Evolutionary conservation across 2,888 invertebrate species (phyloP).

Genomic region (Spisula solida): DNA sequence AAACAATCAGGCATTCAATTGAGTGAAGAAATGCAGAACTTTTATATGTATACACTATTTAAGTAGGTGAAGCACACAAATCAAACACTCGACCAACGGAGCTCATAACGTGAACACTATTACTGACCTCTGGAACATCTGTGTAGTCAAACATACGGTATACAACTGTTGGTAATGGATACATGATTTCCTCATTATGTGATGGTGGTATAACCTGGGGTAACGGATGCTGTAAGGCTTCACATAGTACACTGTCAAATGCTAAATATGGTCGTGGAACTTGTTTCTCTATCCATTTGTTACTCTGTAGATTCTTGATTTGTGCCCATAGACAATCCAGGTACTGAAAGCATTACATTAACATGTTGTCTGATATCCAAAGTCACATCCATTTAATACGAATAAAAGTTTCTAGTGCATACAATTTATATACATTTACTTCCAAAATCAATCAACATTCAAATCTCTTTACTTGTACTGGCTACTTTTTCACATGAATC

Average conservation of each 20-base stretch:
- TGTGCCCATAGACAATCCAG: constrained; percentile 99
- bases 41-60: no score
- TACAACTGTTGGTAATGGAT: constrained; percentile 98
- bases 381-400: background rate
- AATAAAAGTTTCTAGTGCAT: no score
- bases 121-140: constrained; percentile 92
- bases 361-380: background rate
- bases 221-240: constrained; percentile 98
- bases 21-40: no score
- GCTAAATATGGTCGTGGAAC: constrained; percentile 98
- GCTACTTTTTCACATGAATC: no score
- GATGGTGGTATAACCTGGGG: constrained; percentile 97
- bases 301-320: constrained; percentile 95
- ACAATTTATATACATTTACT: no score
- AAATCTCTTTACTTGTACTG: no score
- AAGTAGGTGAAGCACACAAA: no score
- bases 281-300: constrained; percentile 99
- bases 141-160: constrained; percentile 99
- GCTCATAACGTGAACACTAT: background rate
- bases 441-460: no score
- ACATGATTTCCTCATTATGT: constrained; percentile 95
- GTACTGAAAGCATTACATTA: constrained; percentile 89
- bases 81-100: no score
- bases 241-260: constrained; percentile 96
- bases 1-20: no score